phyloP scores from a whole-genome alignment of 2,888 invertebrate species.

The Drepanosiphum platanoidis region DNA sequence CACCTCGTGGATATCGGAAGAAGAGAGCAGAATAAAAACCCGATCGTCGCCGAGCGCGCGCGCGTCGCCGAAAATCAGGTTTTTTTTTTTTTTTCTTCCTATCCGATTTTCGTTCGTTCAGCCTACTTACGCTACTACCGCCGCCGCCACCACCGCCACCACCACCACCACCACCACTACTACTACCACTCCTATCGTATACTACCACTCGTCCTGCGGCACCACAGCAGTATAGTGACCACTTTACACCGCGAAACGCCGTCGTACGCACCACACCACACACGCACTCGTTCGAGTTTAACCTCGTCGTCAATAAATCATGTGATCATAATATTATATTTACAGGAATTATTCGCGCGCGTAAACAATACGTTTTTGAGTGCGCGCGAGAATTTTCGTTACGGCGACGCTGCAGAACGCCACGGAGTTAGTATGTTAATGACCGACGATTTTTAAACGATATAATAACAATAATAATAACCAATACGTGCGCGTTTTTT shows the following conservation, averaged over 20 bases:
- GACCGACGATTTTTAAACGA: too few species aligned
- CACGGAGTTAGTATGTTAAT: too few species aligned
- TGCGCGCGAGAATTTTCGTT: too few species aligned
- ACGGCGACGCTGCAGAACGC: too few species aligned
- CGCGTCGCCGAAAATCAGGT: conserved; percentile 38
- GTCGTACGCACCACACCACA: too few species aligned
- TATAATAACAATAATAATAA: too few species aligned
- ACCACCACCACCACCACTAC: not conserved
- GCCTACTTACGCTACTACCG: not conserved
- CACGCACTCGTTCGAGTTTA: not conserved
- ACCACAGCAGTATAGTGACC: not conserved
- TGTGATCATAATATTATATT: not conserved
- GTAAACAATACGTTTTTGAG: too few species aligned
- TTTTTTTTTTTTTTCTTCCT: too few species aligned
- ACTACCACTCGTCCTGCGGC: not conserved
- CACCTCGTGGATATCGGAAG: too few species aligned
- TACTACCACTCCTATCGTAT: not conserved
- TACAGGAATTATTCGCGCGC: not conserved
- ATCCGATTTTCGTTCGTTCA: not conserved
- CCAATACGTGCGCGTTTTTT: too few species aligned
- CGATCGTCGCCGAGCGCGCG: not conserved
- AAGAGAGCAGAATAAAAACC: not conserved
- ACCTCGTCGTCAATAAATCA: not conserved
- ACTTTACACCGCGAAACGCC: not conserved
- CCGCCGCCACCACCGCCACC: not conserved